Evolutionary conservation across 2,113 vertebrate species (phyloP).

Genomic region (Neomonachus schauinslandi): DNA sequence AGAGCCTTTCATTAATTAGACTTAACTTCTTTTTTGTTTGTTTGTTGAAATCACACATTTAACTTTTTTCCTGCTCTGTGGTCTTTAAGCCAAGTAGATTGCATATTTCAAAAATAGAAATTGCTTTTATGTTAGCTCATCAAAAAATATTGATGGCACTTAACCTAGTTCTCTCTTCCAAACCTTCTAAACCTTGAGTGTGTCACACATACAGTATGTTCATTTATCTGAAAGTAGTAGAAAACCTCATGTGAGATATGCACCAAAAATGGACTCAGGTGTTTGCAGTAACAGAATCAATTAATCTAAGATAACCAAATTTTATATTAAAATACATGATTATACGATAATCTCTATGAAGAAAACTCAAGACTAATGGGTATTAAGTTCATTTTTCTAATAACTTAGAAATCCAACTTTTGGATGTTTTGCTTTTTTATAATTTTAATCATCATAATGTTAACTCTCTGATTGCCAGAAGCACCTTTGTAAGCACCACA

Average conservation of each 20-base stretch:
- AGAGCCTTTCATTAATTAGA: constrained; percentile 9
- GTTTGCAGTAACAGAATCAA: neutral
- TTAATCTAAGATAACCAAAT: neutral
- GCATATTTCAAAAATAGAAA: constrained; percentile 43
- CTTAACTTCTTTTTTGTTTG: constrained; percentile 20
- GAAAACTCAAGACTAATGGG: constrained; percentile 8
- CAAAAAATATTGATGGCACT: neutral
- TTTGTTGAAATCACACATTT: constrained; percentile 45
- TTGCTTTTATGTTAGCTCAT: neutral
- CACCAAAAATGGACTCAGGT: neutral
- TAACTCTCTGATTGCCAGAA: constrained; percentile 11
- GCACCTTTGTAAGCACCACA: constrained; percentile 23
- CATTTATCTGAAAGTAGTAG: neutral
- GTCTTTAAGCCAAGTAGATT: constrained; percentile 46
- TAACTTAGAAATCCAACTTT: constrained; percentile 51
- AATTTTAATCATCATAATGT: constrained; percentile 36
- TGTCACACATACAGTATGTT: neutral
- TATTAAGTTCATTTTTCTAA: constrained; percentile 52
- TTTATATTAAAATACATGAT: constrained; percentile 37
- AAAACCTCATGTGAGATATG: neutral
- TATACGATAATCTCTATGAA: constrained; percentile 21
- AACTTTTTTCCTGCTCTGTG: neutral
- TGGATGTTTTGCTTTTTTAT: constrained; percentile 19
- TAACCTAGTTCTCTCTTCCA: constrained; percentile 28
- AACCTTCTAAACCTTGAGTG: neutral